phyloP scores from a whole-genome alignment of 1,140 invertebrate species.

The Drosophila lacteicornis region DNA sequence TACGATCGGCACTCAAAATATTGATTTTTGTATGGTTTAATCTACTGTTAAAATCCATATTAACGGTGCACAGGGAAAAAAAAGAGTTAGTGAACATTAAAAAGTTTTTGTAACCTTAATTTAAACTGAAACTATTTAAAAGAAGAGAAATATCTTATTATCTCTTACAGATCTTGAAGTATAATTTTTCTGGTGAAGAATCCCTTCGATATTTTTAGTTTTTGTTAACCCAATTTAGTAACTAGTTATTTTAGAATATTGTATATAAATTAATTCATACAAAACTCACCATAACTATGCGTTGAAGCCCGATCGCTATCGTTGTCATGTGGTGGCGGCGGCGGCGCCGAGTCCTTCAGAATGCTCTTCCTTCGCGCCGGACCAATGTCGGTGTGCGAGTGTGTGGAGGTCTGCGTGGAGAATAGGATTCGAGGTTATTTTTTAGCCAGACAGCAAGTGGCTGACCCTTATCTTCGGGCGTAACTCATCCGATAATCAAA shows the following conservation, averaged over 20 bases:
- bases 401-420: conserved; percentile 68
- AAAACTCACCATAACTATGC: conserved; percentile 74
- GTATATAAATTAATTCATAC: not conserved
- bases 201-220: not conserved
- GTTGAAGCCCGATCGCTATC: conserved; percentile 78
- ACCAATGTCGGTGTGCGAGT: conserved; percentile 78
- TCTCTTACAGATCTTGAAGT: not conserved
- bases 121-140: not conserved
- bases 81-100: no score
- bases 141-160: not conserved
- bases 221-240: not conserved
- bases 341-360: conserved; percentile 86
- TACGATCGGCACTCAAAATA: no score
- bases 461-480: conserved; percentile 13
- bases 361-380: conserved; percentile 89
- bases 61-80: no score
- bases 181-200: no score
- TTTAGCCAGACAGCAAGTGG: no score
- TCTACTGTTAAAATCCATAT: not conserved
- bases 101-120: not conserved
- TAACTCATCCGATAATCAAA: conserved; percentile 33
- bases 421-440: conserved; percentile 19
- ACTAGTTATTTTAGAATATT: not conserved
- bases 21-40: no score
- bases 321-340: conserved; percentile 64